Conservation (phyloP, 2,113 vertebrate genomes). For the Gulo gulo region DNA sequence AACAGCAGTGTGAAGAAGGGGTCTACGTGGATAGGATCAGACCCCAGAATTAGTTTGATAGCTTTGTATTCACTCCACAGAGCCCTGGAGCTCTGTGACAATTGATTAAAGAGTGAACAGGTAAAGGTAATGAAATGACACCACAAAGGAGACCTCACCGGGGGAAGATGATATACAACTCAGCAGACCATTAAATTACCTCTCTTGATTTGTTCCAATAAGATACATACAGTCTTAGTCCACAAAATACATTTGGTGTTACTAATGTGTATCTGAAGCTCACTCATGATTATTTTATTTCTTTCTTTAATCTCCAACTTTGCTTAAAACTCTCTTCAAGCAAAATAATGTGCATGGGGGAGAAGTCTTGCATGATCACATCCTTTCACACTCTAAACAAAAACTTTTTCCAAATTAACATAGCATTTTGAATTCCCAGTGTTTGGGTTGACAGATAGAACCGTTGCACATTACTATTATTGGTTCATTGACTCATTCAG, state of each 20-base stretch:
- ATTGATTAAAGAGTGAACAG: slow-evolving; percentile 52
- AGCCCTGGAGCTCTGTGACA: slow-evolving; percentile 45
- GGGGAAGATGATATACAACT: neutral
- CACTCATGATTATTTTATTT: neutral
- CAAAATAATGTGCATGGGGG: neutral
- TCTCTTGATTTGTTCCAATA: neutral
- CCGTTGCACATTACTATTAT: neutral
- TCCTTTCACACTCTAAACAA: slow-evolving; percentile 6
- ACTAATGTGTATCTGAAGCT: neutral
- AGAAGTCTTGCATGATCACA: neutral
- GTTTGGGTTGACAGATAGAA: neutral
- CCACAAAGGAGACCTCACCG: neutral
- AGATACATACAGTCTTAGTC: neutral
- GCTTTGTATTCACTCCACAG: slow-evolving; percentile 21
- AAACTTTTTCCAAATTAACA: neutral
- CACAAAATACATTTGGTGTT: neutral
- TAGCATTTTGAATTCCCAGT: neutral
- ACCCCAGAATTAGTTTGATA: slow-evolving; percentile 34
- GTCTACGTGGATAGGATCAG: neutral
- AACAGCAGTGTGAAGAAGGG: neutral
- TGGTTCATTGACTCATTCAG: neutral
- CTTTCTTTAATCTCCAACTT: neutral
- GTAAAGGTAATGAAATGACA: neutral
- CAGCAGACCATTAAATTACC: neutral
- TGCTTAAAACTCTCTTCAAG: neutral